Evolutionary conservation across 2,113 vertebrate species (phyloP).

Genomic region (Glaucidium brasilianum): DNA sequence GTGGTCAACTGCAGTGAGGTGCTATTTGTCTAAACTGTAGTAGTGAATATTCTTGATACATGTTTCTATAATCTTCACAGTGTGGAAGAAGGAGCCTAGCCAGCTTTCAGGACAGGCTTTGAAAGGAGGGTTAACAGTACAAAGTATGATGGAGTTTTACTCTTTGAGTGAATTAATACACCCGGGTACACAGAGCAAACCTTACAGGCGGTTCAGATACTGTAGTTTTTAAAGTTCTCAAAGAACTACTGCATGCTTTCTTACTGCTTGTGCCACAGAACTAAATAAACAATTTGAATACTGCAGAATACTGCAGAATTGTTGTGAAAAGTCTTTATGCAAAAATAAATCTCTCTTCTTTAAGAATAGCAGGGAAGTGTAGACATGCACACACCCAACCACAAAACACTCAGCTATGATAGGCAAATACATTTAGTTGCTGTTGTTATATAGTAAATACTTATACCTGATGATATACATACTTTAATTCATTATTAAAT

Average conservation of each 20-base stretch:
- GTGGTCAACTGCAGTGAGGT: background rate
- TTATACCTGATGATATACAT: background rate
- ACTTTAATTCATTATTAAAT: background rate
- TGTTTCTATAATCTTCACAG: background rate
- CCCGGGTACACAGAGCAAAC: background rate
- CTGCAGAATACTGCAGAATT: background rate
- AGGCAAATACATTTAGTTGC: background rate
- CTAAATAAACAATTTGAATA: background rate
- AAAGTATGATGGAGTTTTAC: background rate
- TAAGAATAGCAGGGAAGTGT: background rate
- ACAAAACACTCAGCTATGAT: background rate
- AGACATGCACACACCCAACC: background rate
- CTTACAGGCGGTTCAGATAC: background rate
- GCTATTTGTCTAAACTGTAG: background rate
- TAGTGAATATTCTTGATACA: background rate
- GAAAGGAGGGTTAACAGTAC: background rate
- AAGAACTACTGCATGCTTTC: background rate
- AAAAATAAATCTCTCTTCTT: background rate
- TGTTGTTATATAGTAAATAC: background rate
- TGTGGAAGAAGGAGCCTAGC: background rate
- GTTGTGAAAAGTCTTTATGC: background rate
- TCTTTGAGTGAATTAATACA: background rate
- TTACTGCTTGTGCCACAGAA: background rate
- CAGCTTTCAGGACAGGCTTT: background rate
- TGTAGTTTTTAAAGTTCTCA: background rate